Percentiles rank a stretch among this genome's conserved stretches.
Evolutionary conservation across 2,113 vertebrate genomes (phyloP).

Genomic region (Alouatta palliata): DNA sequence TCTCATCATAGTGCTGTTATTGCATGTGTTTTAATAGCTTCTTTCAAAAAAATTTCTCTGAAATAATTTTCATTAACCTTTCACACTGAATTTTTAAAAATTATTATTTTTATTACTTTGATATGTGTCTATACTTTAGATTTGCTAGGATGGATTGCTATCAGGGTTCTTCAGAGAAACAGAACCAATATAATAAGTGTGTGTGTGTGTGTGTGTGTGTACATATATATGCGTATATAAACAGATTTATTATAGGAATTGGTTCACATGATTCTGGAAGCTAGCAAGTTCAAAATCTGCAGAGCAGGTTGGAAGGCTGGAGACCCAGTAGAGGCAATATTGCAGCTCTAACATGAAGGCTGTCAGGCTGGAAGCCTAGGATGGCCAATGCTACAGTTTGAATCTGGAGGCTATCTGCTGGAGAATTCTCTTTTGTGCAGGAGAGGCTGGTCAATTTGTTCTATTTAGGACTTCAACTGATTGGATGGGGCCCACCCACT

Average conservation of each 20-base stretch:
- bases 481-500: no score
- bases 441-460: neutral
- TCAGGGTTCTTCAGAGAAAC: neutral
- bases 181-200: neutral
- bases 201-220: neutral
- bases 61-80: slow-evolving; percentile 16
- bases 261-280: neutral
- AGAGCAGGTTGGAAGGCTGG: neutral
- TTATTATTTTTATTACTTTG: neutral
- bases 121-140: neutral
- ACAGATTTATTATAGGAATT: neutral
- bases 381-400: neutral
- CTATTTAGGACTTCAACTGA: neutral
- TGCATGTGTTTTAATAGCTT: neutral
- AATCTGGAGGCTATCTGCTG: neutral
- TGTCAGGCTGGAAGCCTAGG: neutral
- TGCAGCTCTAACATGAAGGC: neutral
- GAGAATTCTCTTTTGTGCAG: neutral
- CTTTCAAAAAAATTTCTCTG: neutral
- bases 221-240: neutral
- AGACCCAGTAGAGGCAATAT: neutral
- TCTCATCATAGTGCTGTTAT: neutral
- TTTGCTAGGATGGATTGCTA: neutral
- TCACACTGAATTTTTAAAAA: neutral
- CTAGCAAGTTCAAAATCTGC: neutral